Base-by-base conservation (phyloP, 2,888 invertebrate genomes). In the Lasioglossum morio region DNA sequence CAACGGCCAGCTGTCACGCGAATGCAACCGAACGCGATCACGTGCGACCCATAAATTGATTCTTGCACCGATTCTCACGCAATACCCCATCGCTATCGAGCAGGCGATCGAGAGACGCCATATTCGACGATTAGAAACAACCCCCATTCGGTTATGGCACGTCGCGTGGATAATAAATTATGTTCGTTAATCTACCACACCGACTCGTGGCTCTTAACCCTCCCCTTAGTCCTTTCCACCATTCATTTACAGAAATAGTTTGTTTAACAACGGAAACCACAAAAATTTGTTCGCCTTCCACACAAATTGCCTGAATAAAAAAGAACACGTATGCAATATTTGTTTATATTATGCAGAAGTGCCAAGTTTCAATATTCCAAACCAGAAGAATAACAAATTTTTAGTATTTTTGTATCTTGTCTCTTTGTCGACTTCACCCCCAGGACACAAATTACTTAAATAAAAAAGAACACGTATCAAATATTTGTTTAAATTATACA, bases 11-110 rank as follows among this genome's bases (percentile, higher is more conserved):
- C 60, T 76, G 83, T 87, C 89, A 87, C 89, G 87, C 85, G 46
- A 87, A 76, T 70, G 81, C 79, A 66, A 73, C 72, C 30, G 69
- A 78, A 80, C 78, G 23, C 0, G 79, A 82, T 81, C 83, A 81
- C 70, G 87, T 73, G 78, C 83, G 74, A 77, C 74, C 78, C 77
- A 78, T 86, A 84, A 83, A 87, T 86, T 86, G 86, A 83, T 86
- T 74, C 81, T 83, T 77, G 82, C 83, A 70, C 70, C 82, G 83
- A 83, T 81, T 87, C 87, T 86, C 87, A 87, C 87, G 87, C 82
- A 80, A 81, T 76, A 78, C 63, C 63, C 79, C 72, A n/a, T n/a
- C 75, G 75, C 14, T 60, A 60, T 60, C 60, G 27, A 3, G 30
- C 40, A 27, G 4, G 30, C 46, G 79, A 77, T 80, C 72, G 75